Percentiles rank a stretch among this genome's conserved stretches.
Conservation (phyloP, 2,797 vertebrate genomes). For the Lepus oiostolus region DNA sequence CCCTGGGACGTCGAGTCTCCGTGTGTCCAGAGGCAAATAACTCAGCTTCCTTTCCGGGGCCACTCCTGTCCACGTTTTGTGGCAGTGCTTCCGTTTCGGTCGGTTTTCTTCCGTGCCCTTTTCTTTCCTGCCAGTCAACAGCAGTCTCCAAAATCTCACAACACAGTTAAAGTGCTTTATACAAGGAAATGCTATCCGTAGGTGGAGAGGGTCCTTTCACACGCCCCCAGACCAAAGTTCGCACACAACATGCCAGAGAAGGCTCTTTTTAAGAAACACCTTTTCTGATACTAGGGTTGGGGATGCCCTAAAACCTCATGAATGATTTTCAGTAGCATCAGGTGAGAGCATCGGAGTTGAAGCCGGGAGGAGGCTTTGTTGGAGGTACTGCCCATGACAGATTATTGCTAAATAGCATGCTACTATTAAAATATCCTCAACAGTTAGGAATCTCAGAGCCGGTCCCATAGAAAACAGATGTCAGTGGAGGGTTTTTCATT, state of each 20-base stretch:
- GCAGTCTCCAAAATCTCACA: constrained; percentile 81
- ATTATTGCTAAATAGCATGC: constrained; percentile 42
- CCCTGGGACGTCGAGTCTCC: constrained; percentile 75
- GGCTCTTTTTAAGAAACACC: constrained; percentile 76
- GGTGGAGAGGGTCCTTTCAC: constrained; percentile 80
- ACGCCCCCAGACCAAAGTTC: constrained; percentile 81
- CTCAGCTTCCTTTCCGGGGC: constrained; percentile 76
- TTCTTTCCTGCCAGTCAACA: constrained; percentile 80
- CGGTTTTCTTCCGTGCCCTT: constrained; percentile 43
- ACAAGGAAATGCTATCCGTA: constrained; percentile 89
- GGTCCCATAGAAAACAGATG: constrained; percentile 54
- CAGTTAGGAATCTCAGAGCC: not conserved
- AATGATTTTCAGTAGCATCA: constrained; percentile 75
- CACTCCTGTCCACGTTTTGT: not conserved
- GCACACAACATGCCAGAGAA: constrained; percentile 57
- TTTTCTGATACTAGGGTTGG: constrained; percentile 37
- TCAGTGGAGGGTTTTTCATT: constrained; percentile 9
- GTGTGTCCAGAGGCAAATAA: constrained; percentile 74
- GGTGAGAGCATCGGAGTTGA: not conserved
- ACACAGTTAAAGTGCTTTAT: constrained; percentile 92
- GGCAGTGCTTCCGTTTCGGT: constrained; percentile 84
- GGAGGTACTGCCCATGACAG: not conserved
- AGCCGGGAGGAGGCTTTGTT: constrained; percentile 48
- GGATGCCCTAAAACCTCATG: constrained; percentile 57
- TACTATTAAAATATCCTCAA: constrained; percentile 39